A percentile compares a stretch with the other conserved stretches of the same genome.
Conservation (phyloP, 2,113 vertebrate genomes). For the Salvelinus fontinalis region DNA sequence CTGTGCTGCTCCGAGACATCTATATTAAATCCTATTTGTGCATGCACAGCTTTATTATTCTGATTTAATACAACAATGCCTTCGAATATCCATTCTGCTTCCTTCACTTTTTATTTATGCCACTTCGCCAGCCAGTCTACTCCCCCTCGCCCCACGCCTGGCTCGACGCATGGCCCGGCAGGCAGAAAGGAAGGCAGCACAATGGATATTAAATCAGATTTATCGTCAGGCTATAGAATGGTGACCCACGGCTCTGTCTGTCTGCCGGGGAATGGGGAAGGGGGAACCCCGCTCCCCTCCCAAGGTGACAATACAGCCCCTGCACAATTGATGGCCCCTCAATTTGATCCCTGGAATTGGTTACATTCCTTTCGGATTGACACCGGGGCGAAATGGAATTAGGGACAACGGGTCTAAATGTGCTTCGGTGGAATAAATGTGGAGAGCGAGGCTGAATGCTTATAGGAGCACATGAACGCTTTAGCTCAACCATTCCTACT, state of each 20-base stretch:
- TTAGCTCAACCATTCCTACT: conserved; percentile 8
- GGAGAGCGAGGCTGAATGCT: conserved; percentile 37
- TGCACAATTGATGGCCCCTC: conserved; percentile 66
- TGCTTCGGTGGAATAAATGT: not conserved
- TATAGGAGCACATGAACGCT: conserved; percentile 2
- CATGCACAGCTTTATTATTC: conserved; percentile 70
- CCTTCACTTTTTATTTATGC: conserved; percentile 69
- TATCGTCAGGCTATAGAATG: conserved; percentile 64
- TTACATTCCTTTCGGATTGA: conserved; percentile 60
- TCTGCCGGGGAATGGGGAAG: not conserved
- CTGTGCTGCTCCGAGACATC: conserved; percentile 43
- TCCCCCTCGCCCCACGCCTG: not conserved
- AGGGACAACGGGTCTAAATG: conserved; percentile 36
- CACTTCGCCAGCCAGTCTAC: not conserved
- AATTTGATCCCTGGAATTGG: conserved; percentile 67
- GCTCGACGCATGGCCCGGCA: too few species aligned
- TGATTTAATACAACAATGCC: conserved; percentile 74
- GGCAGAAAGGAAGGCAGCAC: conserved; percentile 19
- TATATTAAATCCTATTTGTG: conserved; percentile 70
- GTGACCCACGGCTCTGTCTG: conserved; percentile 35
- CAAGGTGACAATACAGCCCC: conserved; percentile 49
- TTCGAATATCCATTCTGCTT: conserved; percentile 65
- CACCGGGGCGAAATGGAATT: conserved; percentile 49
- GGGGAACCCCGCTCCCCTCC: not conserved
- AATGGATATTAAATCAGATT: conserved; percentile 74